These are phyloP conservation scores for Sepioteuthis lessoniana DNA, from an alignment of 2,888 invertebrate genomes.

Conservation along the genomic window DNA sequence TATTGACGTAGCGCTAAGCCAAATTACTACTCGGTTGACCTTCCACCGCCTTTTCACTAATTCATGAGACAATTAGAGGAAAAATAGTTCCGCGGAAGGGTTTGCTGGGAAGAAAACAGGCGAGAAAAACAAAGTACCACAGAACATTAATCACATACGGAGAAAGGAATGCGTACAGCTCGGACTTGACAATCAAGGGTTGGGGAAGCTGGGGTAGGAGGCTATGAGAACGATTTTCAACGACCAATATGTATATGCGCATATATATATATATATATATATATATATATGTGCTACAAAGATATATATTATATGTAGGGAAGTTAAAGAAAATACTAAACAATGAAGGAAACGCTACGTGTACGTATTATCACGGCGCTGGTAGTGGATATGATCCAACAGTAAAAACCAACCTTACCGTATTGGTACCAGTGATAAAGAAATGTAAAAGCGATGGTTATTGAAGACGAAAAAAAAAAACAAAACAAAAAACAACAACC, in stretches of 20 bases:
- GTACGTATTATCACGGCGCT: too few species aligned
- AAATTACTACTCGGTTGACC: constrained; percentile 1
- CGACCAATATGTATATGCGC: neutral
- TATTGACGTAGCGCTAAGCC: neutral
- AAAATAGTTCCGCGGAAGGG: constrained; percentile 33
- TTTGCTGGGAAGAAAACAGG: neutral
- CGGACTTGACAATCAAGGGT: neutral
- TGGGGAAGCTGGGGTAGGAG: neutral
- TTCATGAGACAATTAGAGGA: constrained; percentile 14
- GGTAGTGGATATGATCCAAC: neutral
- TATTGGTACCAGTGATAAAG: neutral
- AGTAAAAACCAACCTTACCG: neutral
- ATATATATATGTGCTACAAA: neutral
- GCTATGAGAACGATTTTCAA: neutral
- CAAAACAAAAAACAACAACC: too few species aligned
- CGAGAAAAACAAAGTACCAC: neutral
- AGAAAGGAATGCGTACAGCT: neutral
- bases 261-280: neutral
- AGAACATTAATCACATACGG: constrained; percentile 33
- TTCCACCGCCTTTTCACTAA: constrained; percentile 9
- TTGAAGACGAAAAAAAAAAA: neutral
- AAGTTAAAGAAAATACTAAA: too few species aligned
- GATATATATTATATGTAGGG: too few species aligned
- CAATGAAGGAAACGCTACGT: too few species aligned
- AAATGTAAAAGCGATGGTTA: neutral